Percentiles rank a stretch among this genome's conserved stretches.
Evolutionary conservation across 2,113 vertebrate species (phyloP).

Genomic region (Sinocyclocheilus grahami): DNA sequence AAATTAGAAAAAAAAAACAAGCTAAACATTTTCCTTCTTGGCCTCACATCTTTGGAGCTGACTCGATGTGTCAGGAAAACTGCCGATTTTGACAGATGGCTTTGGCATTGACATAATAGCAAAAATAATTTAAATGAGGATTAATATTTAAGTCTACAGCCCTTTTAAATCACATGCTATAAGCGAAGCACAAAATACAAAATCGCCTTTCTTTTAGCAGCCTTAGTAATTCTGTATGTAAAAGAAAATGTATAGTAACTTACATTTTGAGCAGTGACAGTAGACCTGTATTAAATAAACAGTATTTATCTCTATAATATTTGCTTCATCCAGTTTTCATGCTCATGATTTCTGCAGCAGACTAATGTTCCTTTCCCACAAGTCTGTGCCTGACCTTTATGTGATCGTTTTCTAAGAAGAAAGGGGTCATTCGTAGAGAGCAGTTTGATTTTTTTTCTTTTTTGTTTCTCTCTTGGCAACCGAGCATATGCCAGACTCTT

Average conservation of each 20-base stretch:
- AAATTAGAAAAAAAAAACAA: neutral
- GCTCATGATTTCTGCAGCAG: constrained; percentile 54
- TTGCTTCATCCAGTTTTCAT: neutral
- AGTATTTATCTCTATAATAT: neutral
- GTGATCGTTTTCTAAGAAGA: constrained; percentile 58
- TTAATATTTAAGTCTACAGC: neutral
- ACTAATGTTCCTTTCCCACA: constrained; percentile 44
- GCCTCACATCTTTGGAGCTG: neutral
- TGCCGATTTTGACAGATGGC: neutral
- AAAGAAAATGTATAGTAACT: neutral
- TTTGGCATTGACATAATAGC: neutral
- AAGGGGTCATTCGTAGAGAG: constrained; percentile 47
- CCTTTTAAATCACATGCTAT: neutral
- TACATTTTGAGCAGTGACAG: neutral
- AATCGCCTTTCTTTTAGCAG: neutral
- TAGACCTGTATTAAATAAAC: neutral
- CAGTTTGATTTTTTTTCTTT: constrained; percentile 32
- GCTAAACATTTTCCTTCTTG: neutral
- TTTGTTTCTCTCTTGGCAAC: constrained; percentile 31
- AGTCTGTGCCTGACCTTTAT: constrained; percentile 53
- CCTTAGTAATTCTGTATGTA: neutral
- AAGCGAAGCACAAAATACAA: neutral
- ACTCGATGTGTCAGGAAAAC: neutral
- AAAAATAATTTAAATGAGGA: neutral
- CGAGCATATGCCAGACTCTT: constrained; percentile 33